Evolutionary conservation across 2,888 invertebrate genomes (phyloP).

Genomic region (Luffia ferchaultella): DNA sequence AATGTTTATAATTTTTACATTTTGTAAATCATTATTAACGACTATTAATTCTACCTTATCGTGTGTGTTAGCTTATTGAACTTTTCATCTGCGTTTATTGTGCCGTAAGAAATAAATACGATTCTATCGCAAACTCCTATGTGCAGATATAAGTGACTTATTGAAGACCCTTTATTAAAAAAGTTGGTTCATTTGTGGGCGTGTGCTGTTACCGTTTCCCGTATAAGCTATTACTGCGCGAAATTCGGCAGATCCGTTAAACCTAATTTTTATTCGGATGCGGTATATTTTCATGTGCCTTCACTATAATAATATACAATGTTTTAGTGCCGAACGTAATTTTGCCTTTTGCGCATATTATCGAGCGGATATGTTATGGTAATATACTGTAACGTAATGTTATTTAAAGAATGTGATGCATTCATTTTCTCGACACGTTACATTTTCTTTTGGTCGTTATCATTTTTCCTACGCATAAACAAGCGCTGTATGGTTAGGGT

Average conservation of each 20-base stretch:
- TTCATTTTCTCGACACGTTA: background rate
- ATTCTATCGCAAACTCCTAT: background rate
- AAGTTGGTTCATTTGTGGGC: background rate
- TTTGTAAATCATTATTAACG: no score
- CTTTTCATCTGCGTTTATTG: background rate
- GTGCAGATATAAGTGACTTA: background rate
- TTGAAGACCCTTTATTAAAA: background rate
- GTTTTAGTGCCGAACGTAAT: no score
- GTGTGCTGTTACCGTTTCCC: background rate
- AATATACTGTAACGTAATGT: no score
- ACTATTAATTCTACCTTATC: no score
- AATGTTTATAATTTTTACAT: no score
- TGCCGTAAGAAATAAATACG: background rate
- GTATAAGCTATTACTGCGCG: background rate
- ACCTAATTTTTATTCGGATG: no score
- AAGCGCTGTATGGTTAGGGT: background rate
- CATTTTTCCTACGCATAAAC: background rate
- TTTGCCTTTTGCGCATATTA: no score
- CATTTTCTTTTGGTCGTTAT: background rate
- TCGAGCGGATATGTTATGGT: no score
- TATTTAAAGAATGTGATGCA: background rate
- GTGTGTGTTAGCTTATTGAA: no score
- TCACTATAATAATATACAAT: no score
- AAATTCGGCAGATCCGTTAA: no score
- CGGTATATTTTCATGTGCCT: no score